These are phyloP conservation scores for Lycia hirtaria DNA, from an alignment of 2,888 invertebrate genomes.

Conservation along the genomic window DNA sequence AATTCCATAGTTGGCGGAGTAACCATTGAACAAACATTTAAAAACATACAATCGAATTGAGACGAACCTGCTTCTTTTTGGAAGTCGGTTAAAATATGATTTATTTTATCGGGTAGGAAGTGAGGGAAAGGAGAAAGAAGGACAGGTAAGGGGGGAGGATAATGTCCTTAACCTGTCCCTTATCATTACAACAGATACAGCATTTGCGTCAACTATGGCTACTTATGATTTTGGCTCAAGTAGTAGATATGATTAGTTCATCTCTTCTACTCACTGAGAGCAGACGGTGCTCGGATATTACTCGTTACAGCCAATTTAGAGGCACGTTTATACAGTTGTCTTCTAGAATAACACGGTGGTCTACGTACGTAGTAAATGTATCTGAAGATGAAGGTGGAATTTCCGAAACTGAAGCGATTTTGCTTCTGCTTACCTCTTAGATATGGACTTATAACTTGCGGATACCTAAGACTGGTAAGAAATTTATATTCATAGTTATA, in stretches of 20 bases:
- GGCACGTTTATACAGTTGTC: neutral
- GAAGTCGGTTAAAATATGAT: too few species aligned
- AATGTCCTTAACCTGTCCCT: too few species aligned
- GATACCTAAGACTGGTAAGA: constrained; percentile 6
- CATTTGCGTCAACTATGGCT: neutral
- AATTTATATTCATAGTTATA: neutral
- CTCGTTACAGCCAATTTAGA: neutral
- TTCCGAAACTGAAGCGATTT: neutral
- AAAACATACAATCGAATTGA: too few species aligned
- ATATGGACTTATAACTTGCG: constrained; percentile 1
- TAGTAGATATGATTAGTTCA: neutral
- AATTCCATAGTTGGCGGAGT: too few species aligned
- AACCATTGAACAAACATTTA: too few species aligned
- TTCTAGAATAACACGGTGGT: neutral
- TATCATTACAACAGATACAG: neutral
- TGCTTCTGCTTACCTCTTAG: constrained; percentile 1
- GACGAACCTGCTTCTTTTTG: too few species aligned
- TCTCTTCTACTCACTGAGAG: neutral
- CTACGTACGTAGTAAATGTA: neutral
- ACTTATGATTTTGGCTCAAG: neutral
- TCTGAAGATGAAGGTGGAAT: constrained; percentile 9
- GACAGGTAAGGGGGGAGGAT: too few species aligned
- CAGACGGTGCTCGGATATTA: neutral
- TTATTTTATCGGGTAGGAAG: too few species aligned
- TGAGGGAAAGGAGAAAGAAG: too few species aligned